These are phyloP conservation scores for Antheraea pernyi DNA, from an alignment of 1,140 invertebrate species.

Conservation along the genomic window DNA sequence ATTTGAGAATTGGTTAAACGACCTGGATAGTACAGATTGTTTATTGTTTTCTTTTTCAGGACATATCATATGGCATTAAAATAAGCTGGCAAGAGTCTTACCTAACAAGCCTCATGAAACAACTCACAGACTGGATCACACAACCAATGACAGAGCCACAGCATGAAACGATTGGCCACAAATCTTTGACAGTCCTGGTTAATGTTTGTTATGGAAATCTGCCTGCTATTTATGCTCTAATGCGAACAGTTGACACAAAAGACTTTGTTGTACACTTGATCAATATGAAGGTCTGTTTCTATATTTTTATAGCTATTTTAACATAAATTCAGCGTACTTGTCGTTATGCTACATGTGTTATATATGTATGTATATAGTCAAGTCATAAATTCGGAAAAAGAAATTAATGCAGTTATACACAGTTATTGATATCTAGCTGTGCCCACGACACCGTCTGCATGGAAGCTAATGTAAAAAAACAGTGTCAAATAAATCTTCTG, in stretches of 20 bases:
- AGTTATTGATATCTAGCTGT: too few species aligned
- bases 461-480: too few species aligned
- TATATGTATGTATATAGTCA: too few species aligned
- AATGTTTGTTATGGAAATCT: slow-evolving; percentile 87
- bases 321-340: too few species aligned
- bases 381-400: too few species aligned
- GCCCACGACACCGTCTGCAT: too few species aligned
- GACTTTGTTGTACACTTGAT: slow-evolving; percentile 79
- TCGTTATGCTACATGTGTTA: too few species aligned
- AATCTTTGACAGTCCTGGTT: slow-evolving; percentile 84
- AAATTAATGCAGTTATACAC: too few species aligned
- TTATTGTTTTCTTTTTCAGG: slow-evolving; percentile 56
- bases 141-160: slow-evolving; percentile 74
- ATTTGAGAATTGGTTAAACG: too few species aligned
- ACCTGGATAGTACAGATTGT: too few species aligned
- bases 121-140: slow-evolving; percentile 81
- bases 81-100: slow-evolving; percentile 86
- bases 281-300: slow-evolving; percentile 74
- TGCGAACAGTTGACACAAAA: slow-evolving; percentile 83
- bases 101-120: slow-evolving; percentile 81
- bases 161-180: slow-evolving; percentile 78
- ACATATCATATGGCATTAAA: slow-evolving; percentile 85
- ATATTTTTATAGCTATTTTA: slow-evolving; percentile 13
- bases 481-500: too few species aligned
- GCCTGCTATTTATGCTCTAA: slow-evolving; percentile 83